These are phyloP conservation scores for Oxystoma pomonae DNA, from an alignment of 2,888 invertebrate species.

Conservation along the genomic window DNA sequence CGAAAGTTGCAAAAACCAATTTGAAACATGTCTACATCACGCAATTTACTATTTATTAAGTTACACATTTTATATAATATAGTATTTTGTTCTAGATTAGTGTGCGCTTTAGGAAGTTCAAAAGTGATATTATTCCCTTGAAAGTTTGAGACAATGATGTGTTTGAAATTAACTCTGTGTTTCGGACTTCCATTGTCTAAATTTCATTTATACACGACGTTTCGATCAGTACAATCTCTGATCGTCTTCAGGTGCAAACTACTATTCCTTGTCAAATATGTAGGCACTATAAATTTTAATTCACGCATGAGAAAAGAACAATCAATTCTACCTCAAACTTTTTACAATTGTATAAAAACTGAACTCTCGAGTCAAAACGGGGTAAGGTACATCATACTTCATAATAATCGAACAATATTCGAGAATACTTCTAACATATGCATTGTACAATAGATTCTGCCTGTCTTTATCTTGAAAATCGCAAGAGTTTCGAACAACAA, in stretches of 20 bases:
- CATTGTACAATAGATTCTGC: too few species aligned
- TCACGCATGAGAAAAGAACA: background rate
- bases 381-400: background rate
- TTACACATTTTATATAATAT: background rate
- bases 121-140: too few species aligned
- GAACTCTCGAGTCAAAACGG: slow-evolving; percentile 1
- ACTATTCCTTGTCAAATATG: too few species aligned
- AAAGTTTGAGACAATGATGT: too few species aligned
- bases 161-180: too few species aligned
- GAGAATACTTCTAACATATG: too few species aligned
- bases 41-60: slow-evolving; percentile 1
- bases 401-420: background rate
- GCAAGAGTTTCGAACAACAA: background rate
- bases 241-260: too few species aligned
- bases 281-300: background rate
- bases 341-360: background rate
- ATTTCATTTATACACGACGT: too few species aligned
- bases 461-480: background rate
- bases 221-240: too few species aligned
- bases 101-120: background rate
- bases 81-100: background rate
- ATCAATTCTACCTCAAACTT: background rate
- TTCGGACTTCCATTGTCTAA: too few species aligned
- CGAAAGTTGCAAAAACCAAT: slow-evolving; percentile 1
- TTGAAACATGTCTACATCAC: background rate